Evolutionary conservation across 2,113 vertebrate species (phyloP).

Genomic region (Amazona guildingii): DNA sequence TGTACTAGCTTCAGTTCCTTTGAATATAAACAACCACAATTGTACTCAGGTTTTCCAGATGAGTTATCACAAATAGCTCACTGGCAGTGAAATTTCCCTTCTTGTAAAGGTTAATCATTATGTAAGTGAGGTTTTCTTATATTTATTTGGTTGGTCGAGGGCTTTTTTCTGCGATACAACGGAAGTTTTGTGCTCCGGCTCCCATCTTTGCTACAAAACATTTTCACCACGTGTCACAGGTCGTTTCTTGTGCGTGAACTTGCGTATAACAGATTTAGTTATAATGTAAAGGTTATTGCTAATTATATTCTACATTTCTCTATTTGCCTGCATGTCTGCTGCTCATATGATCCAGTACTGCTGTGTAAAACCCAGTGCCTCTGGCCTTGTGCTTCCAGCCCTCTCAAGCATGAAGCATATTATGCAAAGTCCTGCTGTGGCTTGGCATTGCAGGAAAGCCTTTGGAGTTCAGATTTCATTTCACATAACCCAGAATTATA

Average conservation of each 20-base stretch:
- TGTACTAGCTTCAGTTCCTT: background rate
- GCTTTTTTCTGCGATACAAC: background rate
- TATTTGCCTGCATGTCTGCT: background rate
- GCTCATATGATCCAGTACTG: background rate
- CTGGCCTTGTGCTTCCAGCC: background rate
- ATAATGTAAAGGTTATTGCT: background rate
- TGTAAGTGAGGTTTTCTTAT: background rate
- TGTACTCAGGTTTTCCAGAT: background rate
- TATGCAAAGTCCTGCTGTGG: background rate
- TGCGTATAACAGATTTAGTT: fast-evolving
- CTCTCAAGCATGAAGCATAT: background rate
- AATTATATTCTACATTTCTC: background rate
- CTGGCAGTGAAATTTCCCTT: background rate
- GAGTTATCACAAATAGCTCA: background rate
- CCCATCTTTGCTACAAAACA: background rate
- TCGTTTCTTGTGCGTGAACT: background rate
- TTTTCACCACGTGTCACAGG: background rate
- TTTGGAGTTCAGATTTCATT: background rate
- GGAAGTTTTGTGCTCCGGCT: background rate
- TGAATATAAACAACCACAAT: background rate
- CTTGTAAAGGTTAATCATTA: conserved; percentile 21
- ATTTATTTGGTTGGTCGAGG: background rate
- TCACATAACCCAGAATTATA: background rate
- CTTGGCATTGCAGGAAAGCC: background rate
- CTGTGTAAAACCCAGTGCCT: background rate